Base-by-base conservation (phyloP, 1,140 invertebrate species). In the Drosophila pachea region DNA sequence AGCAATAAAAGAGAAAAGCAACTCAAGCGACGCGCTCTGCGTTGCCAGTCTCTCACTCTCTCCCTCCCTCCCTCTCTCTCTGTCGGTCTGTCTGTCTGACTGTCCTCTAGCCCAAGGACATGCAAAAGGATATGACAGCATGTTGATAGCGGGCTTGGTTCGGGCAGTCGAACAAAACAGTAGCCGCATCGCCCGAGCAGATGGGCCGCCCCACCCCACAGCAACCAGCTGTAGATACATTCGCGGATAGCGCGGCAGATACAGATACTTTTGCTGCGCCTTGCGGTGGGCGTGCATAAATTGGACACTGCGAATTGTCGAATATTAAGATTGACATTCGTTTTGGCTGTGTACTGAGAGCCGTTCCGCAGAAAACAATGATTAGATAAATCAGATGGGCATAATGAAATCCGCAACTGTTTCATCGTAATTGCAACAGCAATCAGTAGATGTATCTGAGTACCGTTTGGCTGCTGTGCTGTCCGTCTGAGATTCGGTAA, bases 61-160 rank as follows among this genome's bases (percentile, higher is more conserved):
- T 36, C n/a, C n/a, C n/a, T n/a, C n/a, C n/a, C 40, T 14, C 12
- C 29, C 5, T 36, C 31, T 60, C 47, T 52, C 38, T 35, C 7
- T 36, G 7, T 31, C 14, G 5, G 14, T 29, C 38, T 8, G 29
- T 33, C 58, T 68, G 40, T 32, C 32, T 22, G 31, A 38, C 14
- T 60, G 45, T 66, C 7, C 59, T 14, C 45, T 29, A 45, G 81
- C 81, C 81, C 76, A 81, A 78, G 81, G 81, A 86, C 72, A 86
- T 86, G 76, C 65, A 74, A 79, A 76, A 86, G 81, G 82, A 86
- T 86, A 74, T 76, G 74, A 86, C 70, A 74, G 73, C 74, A 86
- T 86, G 76, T 86, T 86, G 70, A 81, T 86, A 74, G 76, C 72
- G 76, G 69, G 68, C 58, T 78, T 67, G 79, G 55, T 49, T 68